phyloP scores from a whole-genome alignment of 2,113 vertebrate genomes.

The Sarotherodon lohbergeri region DNA sequence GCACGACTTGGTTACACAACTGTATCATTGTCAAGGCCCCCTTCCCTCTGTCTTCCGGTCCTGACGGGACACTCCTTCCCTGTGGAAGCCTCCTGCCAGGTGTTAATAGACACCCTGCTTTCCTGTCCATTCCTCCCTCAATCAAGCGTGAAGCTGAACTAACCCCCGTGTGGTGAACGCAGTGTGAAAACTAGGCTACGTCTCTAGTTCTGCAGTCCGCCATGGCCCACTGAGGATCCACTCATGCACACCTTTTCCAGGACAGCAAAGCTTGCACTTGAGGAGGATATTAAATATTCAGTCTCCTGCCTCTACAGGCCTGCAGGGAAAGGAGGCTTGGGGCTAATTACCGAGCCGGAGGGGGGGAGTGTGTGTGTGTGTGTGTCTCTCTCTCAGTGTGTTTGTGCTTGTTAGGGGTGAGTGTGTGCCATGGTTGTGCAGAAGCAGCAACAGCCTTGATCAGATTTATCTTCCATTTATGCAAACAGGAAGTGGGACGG shows the following conservation, averaged over 20 bases:
- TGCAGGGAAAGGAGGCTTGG: neutral
- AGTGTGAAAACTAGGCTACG: constrained; percentile 34
- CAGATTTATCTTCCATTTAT: constrained; percentile 4
- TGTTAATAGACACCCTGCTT: neutral
- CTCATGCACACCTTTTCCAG: constrained; percentile 34
- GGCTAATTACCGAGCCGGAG: constrained; percentile 45
- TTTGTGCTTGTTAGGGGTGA: neutral
- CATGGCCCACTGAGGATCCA: neutral
- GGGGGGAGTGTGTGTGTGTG: neutral
- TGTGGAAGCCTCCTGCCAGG: neutral
- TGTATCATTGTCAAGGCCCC: neutral
- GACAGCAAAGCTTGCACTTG: constrained; percentile 36
- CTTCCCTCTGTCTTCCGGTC: neutral
- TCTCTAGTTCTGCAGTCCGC: constrained; percentile 2
- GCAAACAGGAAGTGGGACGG: neutral
- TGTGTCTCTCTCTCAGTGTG: neutral
- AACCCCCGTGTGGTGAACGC: constrained; percentile 3
- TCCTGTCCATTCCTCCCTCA: neutral
- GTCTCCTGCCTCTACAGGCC: constrained; percentile 13
- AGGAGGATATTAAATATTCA: constrained; percentile 65
- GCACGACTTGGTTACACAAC: neutral
- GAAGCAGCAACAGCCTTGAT: neutral
- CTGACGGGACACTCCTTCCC: neutral
- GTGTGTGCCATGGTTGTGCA: neutral
- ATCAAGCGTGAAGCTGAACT: constrained; percentile 6